Conservation (phyloP, 1,140 invertebrate genomes). For the Adelges cooleyi region DNA sequence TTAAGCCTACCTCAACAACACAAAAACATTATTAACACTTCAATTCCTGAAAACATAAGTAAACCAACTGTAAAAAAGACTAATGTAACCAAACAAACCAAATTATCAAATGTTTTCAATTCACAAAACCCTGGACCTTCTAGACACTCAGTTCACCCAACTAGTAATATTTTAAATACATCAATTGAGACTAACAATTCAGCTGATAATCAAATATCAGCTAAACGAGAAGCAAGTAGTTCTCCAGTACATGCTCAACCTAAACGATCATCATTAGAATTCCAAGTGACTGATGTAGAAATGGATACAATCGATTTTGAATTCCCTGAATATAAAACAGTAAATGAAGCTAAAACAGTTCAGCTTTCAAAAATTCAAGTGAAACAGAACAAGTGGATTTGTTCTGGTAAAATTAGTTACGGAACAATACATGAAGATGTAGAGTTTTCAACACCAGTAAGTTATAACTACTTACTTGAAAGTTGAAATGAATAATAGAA, state of each 20-base stretch:
- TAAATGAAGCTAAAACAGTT: neutral
- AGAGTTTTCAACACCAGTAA: constrained; percentile 10
- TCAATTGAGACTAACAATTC: neutral
- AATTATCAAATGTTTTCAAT: too few species aligned
- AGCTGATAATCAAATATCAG: neutral
- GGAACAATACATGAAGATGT: neutral
- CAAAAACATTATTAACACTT: too few species aligned
- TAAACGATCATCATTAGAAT: constrained; percentile 2
- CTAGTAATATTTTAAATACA: too few species aligned
- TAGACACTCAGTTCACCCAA: neutral
- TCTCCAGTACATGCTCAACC: neutral
- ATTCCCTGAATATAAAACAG: neutral
- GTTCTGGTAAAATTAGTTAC: neutral
- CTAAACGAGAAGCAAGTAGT: neutral
- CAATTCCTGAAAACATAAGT: neutral
- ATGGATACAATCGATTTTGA: neutral
- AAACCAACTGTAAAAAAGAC: neutral
- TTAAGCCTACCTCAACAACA: neutral
- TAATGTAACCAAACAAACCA: neutral
- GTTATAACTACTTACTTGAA: neutral
- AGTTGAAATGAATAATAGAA: neutral
- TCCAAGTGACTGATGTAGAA: neutral
- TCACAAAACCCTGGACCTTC: neutral
- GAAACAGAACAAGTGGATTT: constrained; percentile 21
- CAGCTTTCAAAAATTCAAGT: constrained; percentile 22